Conservation (phyloP, 2,888 invertebrate genomes). For the Erannis defoliaria region DNA sequence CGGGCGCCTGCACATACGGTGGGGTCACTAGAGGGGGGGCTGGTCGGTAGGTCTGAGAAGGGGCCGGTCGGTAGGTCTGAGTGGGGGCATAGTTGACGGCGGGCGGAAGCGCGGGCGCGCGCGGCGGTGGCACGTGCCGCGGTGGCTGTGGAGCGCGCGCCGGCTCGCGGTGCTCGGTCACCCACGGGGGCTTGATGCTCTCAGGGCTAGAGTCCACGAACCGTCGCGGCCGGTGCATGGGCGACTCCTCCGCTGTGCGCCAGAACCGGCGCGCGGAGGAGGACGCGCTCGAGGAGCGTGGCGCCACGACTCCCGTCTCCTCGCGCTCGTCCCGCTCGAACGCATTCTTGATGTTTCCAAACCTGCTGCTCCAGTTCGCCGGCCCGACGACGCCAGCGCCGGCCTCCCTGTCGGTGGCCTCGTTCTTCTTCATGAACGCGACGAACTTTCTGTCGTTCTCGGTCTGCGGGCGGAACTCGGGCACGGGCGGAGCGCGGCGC, state of each 20-base stretch:
- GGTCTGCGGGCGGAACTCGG: conserved; percentile 92
- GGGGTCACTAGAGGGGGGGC: conserved; percentile 27
- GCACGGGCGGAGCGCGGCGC: conserved; percentile 79
- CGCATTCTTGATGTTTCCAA: conserved; percentile 93
- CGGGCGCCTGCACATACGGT: conserved; percentile 27
- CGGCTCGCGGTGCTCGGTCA: conserved; percentile 67
- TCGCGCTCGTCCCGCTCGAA: conserved; percentile 88
- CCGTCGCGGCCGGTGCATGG: conserved; percentile 54
- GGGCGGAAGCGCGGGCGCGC: conserved; percentile 13
- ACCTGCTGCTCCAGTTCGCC: conserved; percentile 93
- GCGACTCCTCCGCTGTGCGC: conserved; percentile 87
- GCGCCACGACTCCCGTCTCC: conserved; percentile 73
- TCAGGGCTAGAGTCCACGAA: conserved; percentile 65
- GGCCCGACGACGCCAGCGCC: conserved; percentile 55
- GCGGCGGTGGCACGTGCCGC: conserved; percentile 16
- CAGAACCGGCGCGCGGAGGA: conserved; percentile 87
- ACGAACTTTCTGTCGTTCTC: conserved; percentile 95
- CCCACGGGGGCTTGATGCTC: conserved; percentile 78
- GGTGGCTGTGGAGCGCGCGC: conserved; percentile 43
- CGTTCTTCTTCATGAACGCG: conserved; percentile 92
- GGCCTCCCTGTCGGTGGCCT: conserved; percentile 63
- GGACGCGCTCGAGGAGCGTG: conserved; percentile 81
- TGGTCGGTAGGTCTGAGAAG: conserved; percentile 24
- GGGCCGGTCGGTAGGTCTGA: conserved; percentile 12
- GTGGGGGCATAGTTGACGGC: conserved; percentile 14